A percentile compares a stretch with the other conserved stretches of the same genome.
phyloP scores from a whole-genome alignment of 2,113 vertebrate species.

The Xenotilapia flavipinnis region DNA sequence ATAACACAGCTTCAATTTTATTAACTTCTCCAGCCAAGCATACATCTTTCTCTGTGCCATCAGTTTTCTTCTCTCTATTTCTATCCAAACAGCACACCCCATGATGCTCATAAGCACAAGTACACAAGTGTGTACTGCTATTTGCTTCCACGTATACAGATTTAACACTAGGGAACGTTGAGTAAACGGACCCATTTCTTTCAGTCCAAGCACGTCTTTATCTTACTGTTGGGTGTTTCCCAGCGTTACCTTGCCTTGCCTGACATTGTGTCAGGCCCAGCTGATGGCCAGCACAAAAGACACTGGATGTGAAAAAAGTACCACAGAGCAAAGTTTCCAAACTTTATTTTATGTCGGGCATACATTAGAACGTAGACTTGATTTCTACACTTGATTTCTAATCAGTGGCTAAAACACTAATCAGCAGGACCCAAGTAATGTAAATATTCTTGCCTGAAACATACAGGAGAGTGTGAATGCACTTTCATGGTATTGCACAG shows the following conservation, averaged over 20 bases:
- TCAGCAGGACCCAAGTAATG: not conserved
- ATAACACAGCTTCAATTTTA: slow-evolving; percentile 72
- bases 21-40: slow-evolving; percentile 69
- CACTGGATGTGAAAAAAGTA: slow-evolving; percentile 7
- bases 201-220: slow-evolving; percentile 7
- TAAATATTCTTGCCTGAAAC: not conserved
- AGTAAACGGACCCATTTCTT: slow-evolving; percentile 24
- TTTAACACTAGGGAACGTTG: slow-evolving; percentile 3
- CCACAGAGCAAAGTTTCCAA: not conserved
- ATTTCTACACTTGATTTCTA: not conserved
- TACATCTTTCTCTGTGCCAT: slow-evolving; percentile 51
- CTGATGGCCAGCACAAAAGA: slow-evolving; percentile 14
- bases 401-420: not conserved
- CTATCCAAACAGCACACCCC: not conserved
- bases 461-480: not conserved
- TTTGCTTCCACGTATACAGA: slow-evolving; percentile 30
- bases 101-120: slow-evolving; percentile 12
- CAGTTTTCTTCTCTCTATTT: slow-evolving; percentile 38
- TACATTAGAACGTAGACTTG: not conserved
- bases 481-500: not conserved
- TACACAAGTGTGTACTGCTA: slow-evolving; percentile 18
- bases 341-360: not conserved
- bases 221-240: slow-evolving; percentile 16
- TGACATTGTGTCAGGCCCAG: not conserved
- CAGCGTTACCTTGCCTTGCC: not conserved